Evolutionary conservation across 2,888 invertebrate species (phyloP).

Genomic region (Iphiclides podalirius): DNA sequence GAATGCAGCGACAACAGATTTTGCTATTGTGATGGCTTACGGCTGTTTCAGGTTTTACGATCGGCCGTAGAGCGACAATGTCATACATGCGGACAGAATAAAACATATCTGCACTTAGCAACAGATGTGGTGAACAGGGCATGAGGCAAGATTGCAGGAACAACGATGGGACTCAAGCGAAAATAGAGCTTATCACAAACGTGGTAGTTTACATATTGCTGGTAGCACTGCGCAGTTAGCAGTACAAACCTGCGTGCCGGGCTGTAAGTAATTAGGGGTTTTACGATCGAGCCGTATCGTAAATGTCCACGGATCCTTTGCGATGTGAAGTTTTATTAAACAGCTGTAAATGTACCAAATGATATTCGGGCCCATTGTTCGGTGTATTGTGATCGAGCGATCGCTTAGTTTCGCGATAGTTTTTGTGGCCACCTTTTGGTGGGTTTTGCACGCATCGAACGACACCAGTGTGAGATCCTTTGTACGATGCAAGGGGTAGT

Average conservation of each 20-base stretch:
- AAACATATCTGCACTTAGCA: slow-evolving; percentile 27
- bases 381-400: slow-evolving; percentile 31
- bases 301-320: slow-evolving; percentile 30
- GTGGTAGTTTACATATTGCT: background rate
- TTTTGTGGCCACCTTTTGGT: background rate
- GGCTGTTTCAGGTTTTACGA: slow-evolving; percentile 19
- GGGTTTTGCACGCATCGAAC: no score
- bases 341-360: slow-evolving; percentile 42
- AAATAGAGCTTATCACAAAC: background rate
- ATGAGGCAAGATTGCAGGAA: background rate
- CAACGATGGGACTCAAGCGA: background rate
- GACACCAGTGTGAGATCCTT: no score
- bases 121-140: slow-evolving; percentile 33
- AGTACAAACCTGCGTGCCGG: background rate
- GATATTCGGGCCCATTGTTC: slow-evolving; percentile 36
- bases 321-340: slow-evolving; percentile 46
- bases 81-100: slow-evolving; percentile 21
- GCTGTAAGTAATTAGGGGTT: slow-evolving; percentile 32
- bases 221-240: no score
- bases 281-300: slow-evolving; percentile 30
- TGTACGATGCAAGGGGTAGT: no score
- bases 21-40: background rate
- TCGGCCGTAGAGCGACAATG: slow-evolving; percentile 28
- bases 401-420: no score
- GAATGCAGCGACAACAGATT: background rate